These are phyloP conservation scores for Neocrepidodera transversa DNA, from an alignment of 2,888 invertebrate species.

Conservation along the genomic window DNA sequence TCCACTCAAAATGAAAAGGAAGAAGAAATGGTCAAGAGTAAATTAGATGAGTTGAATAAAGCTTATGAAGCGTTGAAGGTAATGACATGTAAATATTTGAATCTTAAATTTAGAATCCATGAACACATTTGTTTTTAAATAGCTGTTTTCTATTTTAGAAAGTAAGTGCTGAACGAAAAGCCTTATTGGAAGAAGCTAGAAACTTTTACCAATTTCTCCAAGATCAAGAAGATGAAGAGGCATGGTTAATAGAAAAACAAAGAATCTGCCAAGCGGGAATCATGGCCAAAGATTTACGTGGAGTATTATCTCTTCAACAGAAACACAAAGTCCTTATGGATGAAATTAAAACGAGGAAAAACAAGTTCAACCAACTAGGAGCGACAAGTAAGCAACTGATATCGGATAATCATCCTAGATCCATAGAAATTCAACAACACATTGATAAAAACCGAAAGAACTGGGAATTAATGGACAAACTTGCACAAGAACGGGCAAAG, in stretches of 20 bases:
- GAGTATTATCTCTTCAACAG: slow-evolving; percentile 87
- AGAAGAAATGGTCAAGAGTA: slow-evolving; percentile 71
- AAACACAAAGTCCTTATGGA: slow-evolving; percentile 90
- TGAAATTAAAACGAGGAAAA: slow-evolving; percentile 82
- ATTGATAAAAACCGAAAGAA: slow-evolving; percentile 81
- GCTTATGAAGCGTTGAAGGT: slow-evolving; percentile 73
- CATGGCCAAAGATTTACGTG: slow-evolving; percentile 90
- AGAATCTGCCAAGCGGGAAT: slow-evolving; percentile 92
- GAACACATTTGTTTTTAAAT: neutral
- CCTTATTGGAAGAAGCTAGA: slow-evolving; percentile 87
- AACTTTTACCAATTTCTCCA: slow-evolving; percentile 95
- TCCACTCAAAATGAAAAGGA: slow-evolving; percentile 63
- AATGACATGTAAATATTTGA: slow-evolving; percentile 40
- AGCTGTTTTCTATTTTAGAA: slow-evolving; percentile 61
- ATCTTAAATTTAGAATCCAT: neutral
- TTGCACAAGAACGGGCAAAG: slow-evolving; percentile 76
- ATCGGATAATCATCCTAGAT: slow-evolving; percentile 81
- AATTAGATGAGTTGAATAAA: slow-evolving; percentile 76
- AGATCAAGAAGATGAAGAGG: slow-evolving; percentile 97
- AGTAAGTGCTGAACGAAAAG: slow-evolving; percentile 78
- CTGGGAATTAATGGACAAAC: slow-evolving; percentile 88
- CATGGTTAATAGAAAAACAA: slow-evolving; percentile 95
- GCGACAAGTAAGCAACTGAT: slow-evolving; percentile 68
- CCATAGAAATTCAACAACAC: slow-evolving; percentile 80
- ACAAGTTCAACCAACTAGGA: slow-evolving; percentile 78